Conservation (phyloP, 1,140 invertebrate species). For the Teleopsis dalmanni region DNA sequence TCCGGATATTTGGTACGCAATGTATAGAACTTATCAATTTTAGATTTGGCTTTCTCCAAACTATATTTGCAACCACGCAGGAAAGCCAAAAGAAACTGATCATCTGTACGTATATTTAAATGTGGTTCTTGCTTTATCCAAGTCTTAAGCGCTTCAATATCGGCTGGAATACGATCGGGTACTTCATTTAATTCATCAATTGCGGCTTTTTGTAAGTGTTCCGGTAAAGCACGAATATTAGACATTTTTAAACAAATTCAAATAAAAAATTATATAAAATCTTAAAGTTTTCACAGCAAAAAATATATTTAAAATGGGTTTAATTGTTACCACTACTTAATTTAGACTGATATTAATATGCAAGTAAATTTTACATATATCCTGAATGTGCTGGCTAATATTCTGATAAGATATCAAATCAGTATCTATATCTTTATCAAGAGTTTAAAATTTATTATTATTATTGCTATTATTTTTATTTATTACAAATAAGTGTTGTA, state of each 20-base stretch:
- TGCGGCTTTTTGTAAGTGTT: slow-evolving; percentile 45
- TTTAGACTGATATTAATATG: neutral
- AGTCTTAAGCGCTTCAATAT: slow-evolving; percentile 50
- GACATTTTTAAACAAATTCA: slow-evolving; percentile 12
- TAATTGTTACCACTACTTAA: neutral
- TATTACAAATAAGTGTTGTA: no score
- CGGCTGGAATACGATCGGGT: slow-evolving; percentile 45
- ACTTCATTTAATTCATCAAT: slow-evolving; percentile 52
- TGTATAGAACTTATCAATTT: slow-evolving; percentile 47
- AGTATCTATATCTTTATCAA: no score
- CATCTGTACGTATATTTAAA: slow-evolving; percentile 44
- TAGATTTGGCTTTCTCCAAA: slow-evolving; percentile 53
- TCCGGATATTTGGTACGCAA: slow-evolving; percentile 12
- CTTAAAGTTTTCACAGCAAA: no score
- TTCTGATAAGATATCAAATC: neutral
- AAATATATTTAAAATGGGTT: no score
- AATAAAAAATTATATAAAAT: no score
- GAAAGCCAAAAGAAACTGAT: slow-evolving; percentile 52
- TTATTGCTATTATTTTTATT: no score
- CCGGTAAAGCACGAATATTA: slow-evolving; percentile 36
- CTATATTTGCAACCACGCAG: slow-evolving; percentile 59
- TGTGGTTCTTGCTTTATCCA: slow-evolving; percentile 57
- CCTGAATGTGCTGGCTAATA: neutral
- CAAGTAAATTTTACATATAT: neutral
- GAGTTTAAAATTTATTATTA: no score